Evolutionary conservation across 2,888 invertebrate species (phyloP), one percentile per base, ranked within the genome.

Genomic region (Syritta pipiens): DNA sequence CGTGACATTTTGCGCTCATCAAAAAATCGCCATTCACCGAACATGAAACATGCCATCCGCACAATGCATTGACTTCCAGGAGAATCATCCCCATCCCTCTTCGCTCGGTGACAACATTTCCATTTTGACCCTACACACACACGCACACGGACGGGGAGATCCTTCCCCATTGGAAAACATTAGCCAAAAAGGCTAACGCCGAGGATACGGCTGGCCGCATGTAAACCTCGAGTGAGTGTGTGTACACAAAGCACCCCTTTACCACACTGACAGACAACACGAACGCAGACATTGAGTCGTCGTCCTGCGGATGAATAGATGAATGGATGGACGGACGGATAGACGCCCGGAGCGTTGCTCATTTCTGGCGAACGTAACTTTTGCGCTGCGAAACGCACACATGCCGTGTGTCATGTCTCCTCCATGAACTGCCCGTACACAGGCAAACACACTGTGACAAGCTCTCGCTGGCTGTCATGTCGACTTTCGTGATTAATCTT

Each of bases 401-500:
- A 68, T 35, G 24, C 48, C 14, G 14, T 22, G 12, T 30, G 59
- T 68, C 59, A 49, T 68, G 69, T 59, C 42, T 44, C 24, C 20
- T 10, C 53, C 42, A 57, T 48, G 37, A 44, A 68, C 42, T 35
- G 2, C 17, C 30, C 17, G 37, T 3, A 35, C 49, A 57, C 44
- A 46, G 4, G 20, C 42, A 48, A 14, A 40, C 42, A 32, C 19
- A 19, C 12, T 20, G 19, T 20, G 46, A 48, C 20, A 48, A 3
- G 12, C 30, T 40, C 37, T 62, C 48, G 14, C 26, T 68, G 35
- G 26, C 44, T 62, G 53, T 40, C 49, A 55, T 51, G 37, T 53
- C 62, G 49, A 46, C 55, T 53, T 49, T 60, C n/a, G 79, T 72
- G 67, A 74, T 72, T 79, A 74, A 79, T 79, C 72, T 67, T 68